Evolutionary conservation across 2,113 vertebrate genomes (phyloP).

Genomic region (Bufo bufo): DNA sequence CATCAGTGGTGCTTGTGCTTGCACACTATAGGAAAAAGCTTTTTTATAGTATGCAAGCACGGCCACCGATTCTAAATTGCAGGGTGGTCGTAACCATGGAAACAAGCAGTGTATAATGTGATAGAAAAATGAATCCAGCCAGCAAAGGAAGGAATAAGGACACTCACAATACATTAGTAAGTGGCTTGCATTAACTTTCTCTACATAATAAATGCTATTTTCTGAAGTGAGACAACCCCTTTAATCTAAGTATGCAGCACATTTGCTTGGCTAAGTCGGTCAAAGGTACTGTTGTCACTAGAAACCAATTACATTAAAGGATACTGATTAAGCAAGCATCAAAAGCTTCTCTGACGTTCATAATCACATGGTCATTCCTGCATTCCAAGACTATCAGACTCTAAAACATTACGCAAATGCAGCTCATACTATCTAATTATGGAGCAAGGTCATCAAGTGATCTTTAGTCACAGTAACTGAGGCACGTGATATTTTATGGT

Average conservation of each 20-base stretch:
- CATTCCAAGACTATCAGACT: constrained; percentile 62
- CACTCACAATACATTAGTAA: too few relatives aligned
- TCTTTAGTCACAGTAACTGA: constrained; percentile 25
- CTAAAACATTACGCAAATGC: constrained; percentile 65
- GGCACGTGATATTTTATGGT: constrained; percentile 13
- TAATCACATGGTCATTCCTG: constrained; percentile 60
- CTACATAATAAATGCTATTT: too few relatives aligned
- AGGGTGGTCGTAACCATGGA: too few relatives aligned
- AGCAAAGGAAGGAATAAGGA: too few relatives aligned
- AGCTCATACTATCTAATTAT: constrained; percentile 62
- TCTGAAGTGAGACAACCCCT: too few relatives aligned
- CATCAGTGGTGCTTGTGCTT: too few relatives aligned
- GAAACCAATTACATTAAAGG: constrained; percentile 8
- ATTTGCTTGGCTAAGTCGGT: background rate
- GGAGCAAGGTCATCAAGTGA: constrained; percentile 58
- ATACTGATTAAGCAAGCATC: constrained; percentile 53
- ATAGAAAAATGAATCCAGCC: too few relatives aligned
- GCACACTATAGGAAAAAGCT: too few relatives aligned
- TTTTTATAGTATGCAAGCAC: too few relatives aligned
- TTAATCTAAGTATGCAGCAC: background rate
- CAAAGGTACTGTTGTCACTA: background rate
- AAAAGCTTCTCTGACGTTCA: constrained; percentile 64
- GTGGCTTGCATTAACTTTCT: too few relatives aligned
- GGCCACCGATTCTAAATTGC: too few relatives aligned
- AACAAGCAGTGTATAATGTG: too few relatives aligned